Evolutionary conservation across 30 jellyfish, hydroid and myxozoan genomes (phyloP).

Genomic region (Clytia hemisphaerica): DNA sequence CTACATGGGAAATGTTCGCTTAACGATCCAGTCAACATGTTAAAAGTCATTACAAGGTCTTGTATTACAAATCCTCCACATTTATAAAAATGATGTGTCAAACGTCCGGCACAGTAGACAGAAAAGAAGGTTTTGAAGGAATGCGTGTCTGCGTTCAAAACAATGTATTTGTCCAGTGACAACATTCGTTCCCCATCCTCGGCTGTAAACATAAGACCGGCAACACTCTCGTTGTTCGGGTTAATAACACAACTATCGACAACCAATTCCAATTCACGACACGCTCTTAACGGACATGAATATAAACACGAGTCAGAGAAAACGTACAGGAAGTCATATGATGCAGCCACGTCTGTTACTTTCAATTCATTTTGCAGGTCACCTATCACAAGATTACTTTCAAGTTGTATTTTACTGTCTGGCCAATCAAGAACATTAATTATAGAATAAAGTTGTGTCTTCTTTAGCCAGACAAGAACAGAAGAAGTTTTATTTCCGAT

Average conservation of each 20-base stretch:
- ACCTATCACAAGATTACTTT: slow-evolving; percentile 83
- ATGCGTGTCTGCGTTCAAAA: slow-evolving; percentile 67
- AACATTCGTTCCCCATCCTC: slow-evolving; percentile 84
- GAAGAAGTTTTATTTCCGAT: slow-evolving; percentile 73
- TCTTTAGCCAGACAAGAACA: slow-evolving; percentile 81
- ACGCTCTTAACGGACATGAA: slow-evolving; percentile 68
- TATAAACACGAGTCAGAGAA: slow-evolving; percentile 89
- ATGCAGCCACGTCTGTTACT: slow-evolving; percentile 76
- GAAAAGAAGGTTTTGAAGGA: slow-evolving; percentile 80
- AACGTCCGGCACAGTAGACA: slow-evolving; percentile 66
- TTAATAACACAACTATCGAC: slow-evolving; percentile 92
- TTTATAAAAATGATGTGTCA: slow-evolving; percentile 65
- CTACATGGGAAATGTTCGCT: slow-evolving; percentile 89
- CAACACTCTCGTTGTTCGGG: slow-evolving; percentile 85
- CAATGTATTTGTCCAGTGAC: slow-evolving; percentile 60
- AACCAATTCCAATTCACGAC: slow-evolving; percentile 81
- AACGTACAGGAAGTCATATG: slow-evolving; percentile 68
- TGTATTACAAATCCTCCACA: slow-evolving; percentile 91
- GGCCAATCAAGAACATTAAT: slow-evolving; percentile 82
- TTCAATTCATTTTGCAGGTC: slow-evolving; percentile 74
- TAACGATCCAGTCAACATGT: slow-evolving; percentile 79
- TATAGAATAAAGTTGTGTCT: slow-evolving; percentile 71
- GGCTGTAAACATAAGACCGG: slow-evolving; percentile 71
- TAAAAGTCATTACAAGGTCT: slow-evolving; percentile 84
- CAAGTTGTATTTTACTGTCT: slow-evolving; percentile 52